A percentile compares a stretch with the other conserved stretches of the same genome.
These are phyloP conservation scores for Eumacrocentrus americanus DNA, from an alignment of 2,888 invertebrate genomes.

Conservation along the genomic window DNA sequence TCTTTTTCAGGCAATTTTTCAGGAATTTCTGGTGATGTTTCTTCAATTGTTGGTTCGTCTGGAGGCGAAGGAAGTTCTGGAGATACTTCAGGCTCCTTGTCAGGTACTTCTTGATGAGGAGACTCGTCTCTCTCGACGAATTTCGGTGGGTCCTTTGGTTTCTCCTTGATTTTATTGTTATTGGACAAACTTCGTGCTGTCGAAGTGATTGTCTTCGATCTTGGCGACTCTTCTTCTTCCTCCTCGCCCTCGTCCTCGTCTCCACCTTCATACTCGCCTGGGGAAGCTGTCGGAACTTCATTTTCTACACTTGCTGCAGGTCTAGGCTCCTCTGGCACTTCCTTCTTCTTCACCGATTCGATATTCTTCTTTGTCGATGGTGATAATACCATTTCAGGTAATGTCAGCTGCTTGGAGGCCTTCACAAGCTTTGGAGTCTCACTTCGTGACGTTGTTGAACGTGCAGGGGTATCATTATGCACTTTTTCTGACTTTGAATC, in stretches of 20 bases:
- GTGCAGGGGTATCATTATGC: slow-evolving; percentile 1
- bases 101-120: slow-evolving; percentile 39
- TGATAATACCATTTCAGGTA: slow-evolving; percentile 45
- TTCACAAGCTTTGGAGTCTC: slow-evolving; percentile 2
- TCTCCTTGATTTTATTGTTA: slow-evolving; percentile 48
- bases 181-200: slow-evolving; percentile 20
- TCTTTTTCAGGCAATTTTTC: slow-evolving; percentile 63
- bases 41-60: slow-evolving; percentile 65
- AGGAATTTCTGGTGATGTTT: slow-evolving; percentile 62
- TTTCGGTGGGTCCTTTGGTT: slow-evolving; percentile 31
- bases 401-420: slow-evolving; percentile 43
- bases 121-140: slow-evolving; percentile 34
- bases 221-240: slow-evolving; percentile 48
- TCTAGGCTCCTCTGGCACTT: slow-evolving; percentile 39
- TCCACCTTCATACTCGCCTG: slow-evolving; percentile 58
- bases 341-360: slow-evolving; percentile 30
- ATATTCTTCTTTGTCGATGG: slow-evolving; percentile 10
- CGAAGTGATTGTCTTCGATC: slow-evolving; percentile 43
- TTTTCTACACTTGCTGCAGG: slow-evolving; percentile 41
- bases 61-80: no score
- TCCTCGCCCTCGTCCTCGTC: slow-evolving; percentile 60
- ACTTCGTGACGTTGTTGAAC: slow-evolving; percentile 31
- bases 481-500: slow-evolving; percentile 26
- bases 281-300: slow-evolving; percentile 53
- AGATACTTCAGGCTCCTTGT: slow-evolving; percentile 29